A percentile compares a stretch with the other conserved stretches of the same genome.
These are phyloP conservation scores for Camponotus vicinus DNA, from an alignment of 1,140 invertebrate genomes.

Conservation along the genomic window DNA sequence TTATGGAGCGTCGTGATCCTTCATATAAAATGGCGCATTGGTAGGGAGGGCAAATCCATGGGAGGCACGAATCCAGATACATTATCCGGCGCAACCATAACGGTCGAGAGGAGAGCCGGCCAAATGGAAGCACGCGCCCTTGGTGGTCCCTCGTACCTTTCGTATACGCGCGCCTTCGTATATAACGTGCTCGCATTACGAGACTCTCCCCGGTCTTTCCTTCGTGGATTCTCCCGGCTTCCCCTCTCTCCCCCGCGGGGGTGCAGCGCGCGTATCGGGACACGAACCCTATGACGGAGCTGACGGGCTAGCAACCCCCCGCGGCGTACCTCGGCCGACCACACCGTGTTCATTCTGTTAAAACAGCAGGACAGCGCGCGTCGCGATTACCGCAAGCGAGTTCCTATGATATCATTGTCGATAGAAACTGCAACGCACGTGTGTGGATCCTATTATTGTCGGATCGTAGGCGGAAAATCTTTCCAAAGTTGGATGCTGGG, in stretches of 20 bases:
- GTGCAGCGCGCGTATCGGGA: not conserved
- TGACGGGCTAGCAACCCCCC: conserved; percentile 40
- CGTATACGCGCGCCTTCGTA: conserved; percentile 32
- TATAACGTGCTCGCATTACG: conserved; percentile 44
- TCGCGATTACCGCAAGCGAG: conserved; percentile 46
- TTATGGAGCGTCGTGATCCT: conserved; percentile 17
- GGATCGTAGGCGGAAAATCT: not conserved
- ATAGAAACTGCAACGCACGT: not conserved
- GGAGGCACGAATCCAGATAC: conserved; percentile 60
- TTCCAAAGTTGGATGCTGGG: not conserved
- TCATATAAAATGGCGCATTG: conserved; percentile 12
- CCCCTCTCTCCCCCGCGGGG: conserved; percentile 8
- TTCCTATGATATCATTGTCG: conserved; percentile 20
- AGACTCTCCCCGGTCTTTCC: conserved; percentile 33
- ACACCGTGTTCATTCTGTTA: conserved; percentile 57
- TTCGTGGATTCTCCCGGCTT: conserved; percentile 24
- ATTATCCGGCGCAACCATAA: conserved; percentile 59
- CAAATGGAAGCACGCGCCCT: conserved; percentile 55
- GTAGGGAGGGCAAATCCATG: conserved; percentile 28
- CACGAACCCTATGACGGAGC: conserved; percentile 38
- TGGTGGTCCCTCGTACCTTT: conserved; percentile 52
- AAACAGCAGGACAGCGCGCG: conserved; percentile 56
- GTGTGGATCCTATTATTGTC: not conserved
- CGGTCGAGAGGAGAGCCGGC: conserved; percentile 33
- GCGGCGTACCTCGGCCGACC: conserved; percentile 22